A percentile compares a stretch with the other conserved stretches of the same genome.
These are phyloP conservation scores for Drosophila lowei DNA, from an alignment of 1,140 invertebrate genomes.

Conservation along the genomic window DNA sequence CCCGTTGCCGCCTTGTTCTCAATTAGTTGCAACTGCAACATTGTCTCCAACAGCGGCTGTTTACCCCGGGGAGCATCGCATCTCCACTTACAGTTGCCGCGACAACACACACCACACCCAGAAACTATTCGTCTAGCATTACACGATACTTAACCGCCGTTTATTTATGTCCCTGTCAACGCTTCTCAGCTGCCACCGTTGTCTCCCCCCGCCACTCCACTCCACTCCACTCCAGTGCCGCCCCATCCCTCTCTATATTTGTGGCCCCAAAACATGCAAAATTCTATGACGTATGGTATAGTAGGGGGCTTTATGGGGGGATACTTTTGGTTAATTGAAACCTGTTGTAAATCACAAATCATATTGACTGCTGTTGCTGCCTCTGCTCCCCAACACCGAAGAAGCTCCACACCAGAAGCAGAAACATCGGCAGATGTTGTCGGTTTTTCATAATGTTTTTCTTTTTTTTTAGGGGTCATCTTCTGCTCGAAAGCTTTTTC, in stretches of 20 bases:
- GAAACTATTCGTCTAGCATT: constrained; percentile 52
- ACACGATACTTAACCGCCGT: constrained; percentile 48
- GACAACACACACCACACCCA: constrained; percentile 5
- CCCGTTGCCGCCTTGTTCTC: constrained; percentile 43
- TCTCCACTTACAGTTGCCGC: constrained; percentile 42
- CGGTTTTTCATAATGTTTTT: constrained; percentile 39
- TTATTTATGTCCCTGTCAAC: constrained; percentile 52
- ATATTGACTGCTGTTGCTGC: constrained; percentile 29
- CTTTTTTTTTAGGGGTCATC: not conserved
- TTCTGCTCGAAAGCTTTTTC: constrained; percentile 8
- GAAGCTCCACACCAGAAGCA: constrained; percentile 2
- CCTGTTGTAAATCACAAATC: constrained; percentile 55
- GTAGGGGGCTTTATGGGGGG: not conserved
- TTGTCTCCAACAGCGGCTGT: constrained; percentile 21
- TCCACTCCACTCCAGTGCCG: not conserved
- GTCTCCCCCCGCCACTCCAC: not conserved
- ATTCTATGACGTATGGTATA: constrained; percentile 11
- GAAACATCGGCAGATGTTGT: constrained; percentile 37
- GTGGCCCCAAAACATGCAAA: constrained; percentile 25
- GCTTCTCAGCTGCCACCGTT: constrained; percentile 37
- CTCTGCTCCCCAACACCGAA: not conserved
- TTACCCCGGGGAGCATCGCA: constrained; percentile 31
- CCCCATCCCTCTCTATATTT: not conserved
- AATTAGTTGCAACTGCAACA: constrained; percentile 48
- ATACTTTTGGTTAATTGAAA: constrained; percentile 48